A percentile compares a stretch with the other conserved stretches of the same genome.
Evolutionary conservation across 2,113 vertebrate species (phyloP).

Genomic region (Pseudois nayaur): DNA sequence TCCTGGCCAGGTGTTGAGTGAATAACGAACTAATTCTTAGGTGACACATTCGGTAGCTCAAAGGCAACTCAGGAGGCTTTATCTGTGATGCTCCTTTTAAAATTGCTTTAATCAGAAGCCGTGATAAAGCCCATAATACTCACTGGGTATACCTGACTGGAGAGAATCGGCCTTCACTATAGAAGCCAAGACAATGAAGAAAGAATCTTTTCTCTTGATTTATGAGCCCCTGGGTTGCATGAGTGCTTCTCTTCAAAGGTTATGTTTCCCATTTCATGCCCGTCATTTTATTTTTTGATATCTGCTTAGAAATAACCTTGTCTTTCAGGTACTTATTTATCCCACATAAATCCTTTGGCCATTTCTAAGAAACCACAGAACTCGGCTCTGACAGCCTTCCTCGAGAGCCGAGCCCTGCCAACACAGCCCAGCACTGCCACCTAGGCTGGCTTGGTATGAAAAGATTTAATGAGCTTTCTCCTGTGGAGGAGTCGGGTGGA

Average conservation of each 20-base stretch:
- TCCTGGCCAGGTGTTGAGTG: background rate
- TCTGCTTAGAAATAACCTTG: constrained; percentile 66
- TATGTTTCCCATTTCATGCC: constrained; percentile 54
- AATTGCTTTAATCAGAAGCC: constrained; percentile 44
- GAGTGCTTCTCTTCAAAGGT: constrained; percentile 53
- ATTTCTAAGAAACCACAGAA: constrained; percentile 39
- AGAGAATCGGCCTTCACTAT: background rate
- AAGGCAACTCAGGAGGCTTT: constrained; percentile 27
- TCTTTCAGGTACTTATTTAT: constrained; percentile 51
- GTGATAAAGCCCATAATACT: constrained; percentile 3
- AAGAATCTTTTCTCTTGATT: constrained; percentile 49
- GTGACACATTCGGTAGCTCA: background rate
- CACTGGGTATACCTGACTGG: background rate
- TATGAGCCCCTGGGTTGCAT: background rate
- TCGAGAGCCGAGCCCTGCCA: rapidly evolving
- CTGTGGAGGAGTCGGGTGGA: background rate
- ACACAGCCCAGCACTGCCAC: background rate
- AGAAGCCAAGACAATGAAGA: constrained; percentile 42
- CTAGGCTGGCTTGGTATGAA: background rate
- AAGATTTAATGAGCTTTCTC: constrained; percentile 38
- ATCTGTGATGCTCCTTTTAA: background rate
- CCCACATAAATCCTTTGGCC: constrained; percentile 50
- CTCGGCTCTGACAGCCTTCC: constrained; percentile 4
- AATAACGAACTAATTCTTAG: constrained; percentile 1
- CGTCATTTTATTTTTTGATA: constrained; percentile 57